Conservation (phyloP, 2,888 invertebrate genomes). For the Baronia brevicornis region DNA sequence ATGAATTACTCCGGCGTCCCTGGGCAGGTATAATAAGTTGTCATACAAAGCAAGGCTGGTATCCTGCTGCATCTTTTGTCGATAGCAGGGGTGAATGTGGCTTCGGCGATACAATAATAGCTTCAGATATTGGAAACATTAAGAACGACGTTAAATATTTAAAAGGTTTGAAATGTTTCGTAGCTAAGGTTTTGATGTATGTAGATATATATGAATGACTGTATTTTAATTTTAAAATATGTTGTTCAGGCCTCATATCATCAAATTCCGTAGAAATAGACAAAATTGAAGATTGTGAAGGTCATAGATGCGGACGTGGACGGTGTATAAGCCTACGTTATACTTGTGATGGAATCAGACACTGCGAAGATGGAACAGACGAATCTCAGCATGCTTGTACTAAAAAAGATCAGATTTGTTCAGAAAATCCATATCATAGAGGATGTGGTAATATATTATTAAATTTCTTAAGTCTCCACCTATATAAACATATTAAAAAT, state of each 20-base stretch:
- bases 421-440: slow-evolving; percentile 37
- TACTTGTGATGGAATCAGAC: slow-evolving; percentile 80
- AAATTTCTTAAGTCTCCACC: too few species aligned
- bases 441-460: slow-evolving; percentile 46
- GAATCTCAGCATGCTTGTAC: slow-evolving; percentile 72
- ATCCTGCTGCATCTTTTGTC: slow-evolving; percentile 80
- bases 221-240: slow-evolving; percentile 14
- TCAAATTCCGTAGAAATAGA: slow-evolving; percentile 7
- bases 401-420: slow-evolving; percentile 40
- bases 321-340: slow-evolving; percentile 75
- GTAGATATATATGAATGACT: too few species aligned
- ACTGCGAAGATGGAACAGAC: slow-evolving; percentile 83
- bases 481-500: too few species aligned
- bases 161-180: slow-evolving; percentile 52
- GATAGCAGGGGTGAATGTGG: slow-evolving; percentile 76
- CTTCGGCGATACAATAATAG: slow-evolving; percentile 50
- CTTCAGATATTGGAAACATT: slow-evolving; percentile 72
- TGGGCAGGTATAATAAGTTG: slow-evolving; percentile 84
- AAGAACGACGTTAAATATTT: slow-evolving; percentile 64
- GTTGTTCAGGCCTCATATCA: slow-evolving; percentile 14
- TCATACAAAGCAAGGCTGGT: slow-evolving; percentile 79
- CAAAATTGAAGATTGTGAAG: slow-evolving; percentile 60
- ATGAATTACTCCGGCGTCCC: slow-evolving; percentile 27
- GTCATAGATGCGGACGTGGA: slow-evolving; percentile 81
- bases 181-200: background rate